phyloP scores from a whole-genome alignment of 1,140 invertebrate genomes.

The Eriocheir sinensis region DNA sequence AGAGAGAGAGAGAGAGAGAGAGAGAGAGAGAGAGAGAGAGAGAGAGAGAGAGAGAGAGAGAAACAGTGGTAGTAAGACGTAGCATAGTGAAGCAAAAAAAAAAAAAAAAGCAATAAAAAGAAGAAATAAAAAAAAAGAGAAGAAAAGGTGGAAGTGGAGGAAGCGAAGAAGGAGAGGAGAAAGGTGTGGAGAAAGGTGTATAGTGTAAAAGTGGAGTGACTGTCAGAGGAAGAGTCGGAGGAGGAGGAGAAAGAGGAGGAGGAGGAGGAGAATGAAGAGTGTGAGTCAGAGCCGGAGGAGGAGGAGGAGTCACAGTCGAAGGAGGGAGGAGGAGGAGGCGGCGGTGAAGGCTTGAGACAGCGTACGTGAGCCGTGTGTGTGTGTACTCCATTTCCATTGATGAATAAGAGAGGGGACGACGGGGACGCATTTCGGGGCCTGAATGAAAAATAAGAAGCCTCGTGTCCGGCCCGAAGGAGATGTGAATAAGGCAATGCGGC shows the following conservation, averaged over 20 bases:
- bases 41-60: not conserved
- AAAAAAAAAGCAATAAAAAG: not conserved
- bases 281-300: not conserved
- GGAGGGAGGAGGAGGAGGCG: not conserved
- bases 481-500: not conserved
- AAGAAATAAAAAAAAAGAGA: not conserved
- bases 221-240: not conserved
- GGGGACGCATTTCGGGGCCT: constrained; percentile 39
- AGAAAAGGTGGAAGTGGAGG: not conserved
- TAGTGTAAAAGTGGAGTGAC: not conserved
- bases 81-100: not conserved
- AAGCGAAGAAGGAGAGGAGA: not conserved
- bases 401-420: constrained; percentile 49
- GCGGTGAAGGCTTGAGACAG: constrained; percentile 23
- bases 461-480: not conserved
- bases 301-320: not conserved
- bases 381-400: constrained; percentile 63
- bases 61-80: not conserved
- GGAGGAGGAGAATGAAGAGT: not conserved
- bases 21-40: not conserved
- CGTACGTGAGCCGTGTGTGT: not conserved
- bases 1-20: not conserved
- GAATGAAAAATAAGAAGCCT: constrained; percentile 57
- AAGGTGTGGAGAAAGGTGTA: not conserved
- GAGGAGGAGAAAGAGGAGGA: not conserved